Evolutionary conservation across 2,888 invertebrate genomes (phyloP), one percentile per base, ranked within the genome.

Genomic region (Yponomeuta malinellus): DNA sequence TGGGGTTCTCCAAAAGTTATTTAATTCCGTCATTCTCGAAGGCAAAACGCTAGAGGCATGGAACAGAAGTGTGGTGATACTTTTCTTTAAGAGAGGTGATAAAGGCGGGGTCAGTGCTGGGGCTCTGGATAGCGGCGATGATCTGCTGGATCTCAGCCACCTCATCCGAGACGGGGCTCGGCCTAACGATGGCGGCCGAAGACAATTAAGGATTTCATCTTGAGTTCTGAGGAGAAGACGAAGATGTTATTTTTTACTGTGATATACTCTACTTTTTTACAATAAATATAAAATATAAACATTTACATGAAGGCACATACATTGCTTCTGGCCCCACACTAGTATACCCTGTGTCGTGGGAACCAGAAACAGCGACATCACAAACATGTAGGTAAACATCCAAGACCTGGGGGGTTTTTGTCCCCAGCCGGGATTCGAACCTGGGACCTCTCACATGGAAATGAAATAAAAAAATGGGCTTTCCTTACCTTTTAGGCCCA

Each of bases 151-250:
- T 72, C 76, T 81, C 77, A 23, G 76, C 74, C 59, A 74, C 10
- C 74, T 79, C 79, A 37, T 64, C 72, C 67, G 70, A 69, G 71
- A 76, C 71, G 63, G 69, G 70, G 5, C 75, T 71, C 52, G 80
- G 81, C 72, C 74, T 78, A 63, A 79, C 9, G 71, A 74, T 68
- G 69, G 77, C 77, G 73, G 83, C 84, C 74, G 83, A 81, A 69
- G 84, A 82, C 83, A 59, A 85, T 67, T 76, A 89, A 77, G 83
- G 77, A 85, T 82, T 88, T 87, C 88, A 88, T 88, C 67, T 77
- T 82, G 75, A 76, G 69, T 76, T 76, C 80, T 83, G 48, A 37
- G 12, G 31, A 31, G 15, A n/a, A 67, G 12, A 67, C 10, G 43
- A 2, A n/a, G 10, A n/a, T 4, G 29, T n/a, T 64, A 6, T 29